phyloP scores from a whole-genome alignment of 2,888 invertebrate species.

The Perizoma affinitatum region DNA sequence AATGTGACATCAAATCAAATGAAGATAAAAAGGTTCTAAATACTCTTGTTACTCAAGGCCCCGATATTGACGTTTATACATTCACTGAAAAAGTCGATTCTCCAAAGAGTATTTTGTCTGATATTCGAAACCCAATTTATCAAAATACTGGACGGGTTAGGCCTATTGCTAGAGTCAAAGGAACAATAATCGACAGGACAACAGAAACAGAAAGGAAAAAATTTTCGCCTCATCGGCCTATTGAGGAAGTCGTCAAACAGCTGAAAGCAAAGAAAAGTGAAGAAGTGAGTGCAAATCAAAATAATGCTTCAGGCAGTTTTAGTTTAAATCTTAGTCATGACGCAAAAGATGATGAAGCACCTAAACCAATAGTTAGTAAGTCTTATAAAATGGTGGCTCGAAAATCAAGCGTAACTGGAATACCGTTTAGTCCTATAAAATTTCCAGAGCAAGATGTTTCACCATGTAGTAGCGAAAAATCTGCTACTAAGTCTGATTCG shows the following conservation, averaged over 20 bases:
- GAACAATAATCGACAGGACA: conserved; percentile 76
- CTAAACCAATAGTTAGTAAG: conserved; percentile 76
- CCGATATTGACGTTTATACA: conserved; percentile 78
- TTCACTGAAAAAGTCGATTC: conserved; percentile 80
- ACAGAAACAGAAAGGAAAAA: conserved; percentile 75
- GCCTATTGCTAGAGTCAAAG: conserved; percentile 80
- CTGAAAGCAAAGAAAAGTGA: conserved; percentile 74
- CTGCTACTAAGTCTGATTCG: conserved; percentile 41
- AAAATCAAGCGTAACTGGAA: conserved; percentile 79
- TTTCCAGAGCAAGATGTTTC: conserved; percentile 66
- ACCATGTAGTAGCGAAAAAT: conserved; percentile 51
- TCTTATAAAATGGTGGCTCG: conserved; percentile 82
- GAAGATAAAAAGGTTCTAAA: conserved; percentile 67
- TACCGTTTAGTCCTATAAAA: conserved; percentile 77
- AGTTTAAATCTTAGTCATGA: conserved; percentile 43
- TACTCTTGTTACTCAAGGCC: conserved; percentile 68
- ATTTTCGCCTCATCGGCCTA: conserved; percentile 75
- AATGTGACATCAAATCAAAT: conserved; percentile 67
- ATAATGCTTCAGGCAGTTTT: conserved; percentile 43
- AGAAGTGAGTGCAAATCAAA: conserved; percentile 55
- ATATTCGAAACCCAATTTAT: conserved; percentile 69
- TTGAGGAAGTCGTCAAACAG: conserved; percentile 79
- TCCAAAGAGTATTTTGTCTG: conserved; percentile 75
- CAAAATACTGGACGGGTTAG: conserved; percentile 76
- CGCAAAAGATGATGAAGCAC: conserved; percentile 63